phyloP scores from a whole-genome alignment of 92 coral and sea anemone genomes.

The Scolanthus callimorphus region DNA sequence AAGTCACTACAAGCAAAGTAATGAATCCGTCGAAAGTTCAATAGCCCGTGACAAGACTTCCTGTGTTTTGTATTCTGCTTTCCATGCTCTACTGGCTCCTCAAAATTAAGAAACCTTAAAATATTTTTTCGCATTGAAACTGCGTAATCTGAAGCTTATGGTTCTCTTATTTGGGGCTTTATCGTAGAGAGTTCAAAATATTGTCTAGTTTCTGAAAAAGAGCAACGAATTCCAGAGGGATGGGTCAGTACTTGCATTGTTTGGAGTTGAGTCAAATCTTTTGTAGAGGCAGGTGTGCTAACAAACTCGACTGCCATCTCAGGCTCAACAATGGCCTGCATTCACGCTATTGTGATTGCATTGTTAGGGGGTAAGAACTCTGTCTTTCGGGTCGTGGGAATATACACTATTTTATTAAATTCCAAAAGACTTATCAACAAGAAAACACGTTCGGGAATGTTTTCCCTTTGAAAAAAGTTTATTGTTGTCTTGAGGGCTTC shows the following conservation, averaged over 20 bases:
- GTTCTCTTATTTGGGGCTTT: too few species aligned
- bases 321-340: background rate
- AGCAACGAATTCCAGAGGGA: too few species aligned
- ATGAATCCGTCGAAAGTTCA: background rate
- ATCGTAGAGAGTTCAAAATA: too few species aligned
- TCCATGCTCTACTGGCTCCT: too few species aligned
- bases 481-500: too few species aligned
- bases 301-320: background rate
- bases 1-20: background rate
- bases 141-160: too few species aligned
- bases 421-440: too few species aligned
- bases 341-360: background rate
- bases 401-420: background rate
- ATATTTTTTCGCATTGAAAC: too few species aligned
- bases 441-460: too few species aligned
- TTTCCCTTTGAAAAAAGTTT: too few species aligned
- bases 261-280: background rate
- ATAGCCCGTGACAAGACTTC: background rate
- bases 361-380: background rate
- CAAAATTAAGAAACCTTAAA: background rate
- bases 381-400: constrained; percentile 1
- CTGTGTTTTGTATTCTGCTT: background rate
- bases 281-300: constrained; percentile 1
- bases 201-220: too few species aligned
- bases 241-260: too few species aligned